These are phyloP conservation scores for Dasyurus viverrinus DNA, from an alignment of 2,113 vertebrate species.

Conservation along the genomic window DNA sequence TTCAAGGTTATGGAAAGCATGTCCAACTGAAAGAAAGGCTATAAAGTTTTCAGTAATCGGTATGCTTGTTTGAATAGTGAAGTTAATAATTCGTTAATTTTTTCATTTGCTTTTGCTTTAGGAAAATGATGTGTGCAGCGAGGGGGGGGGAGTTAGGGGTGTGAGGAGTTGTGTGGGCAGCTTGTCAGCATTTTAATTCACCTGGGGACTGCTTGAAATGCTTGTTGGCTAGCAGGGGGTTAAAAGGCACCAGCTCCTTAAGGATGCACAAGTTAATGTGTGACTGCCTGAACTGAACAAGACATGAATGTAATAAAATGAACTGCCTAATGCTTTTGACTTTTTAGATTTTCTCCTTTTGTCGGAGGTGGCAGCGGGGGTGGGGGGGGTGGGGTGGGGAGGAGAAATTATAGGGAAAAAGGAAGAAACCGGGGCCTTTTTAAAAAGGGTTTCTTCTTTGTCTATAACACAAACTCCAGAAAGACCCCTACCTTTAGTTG, in stretches of 20 bases:
- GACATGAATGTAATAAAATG: background rate
- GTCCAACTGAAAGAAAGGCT: conserved; percentile 23
- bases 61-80: conserved; percentile 45
- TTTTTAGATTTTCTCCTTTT: conserved; percentile 6
- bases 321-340: conserved; percentile 47
- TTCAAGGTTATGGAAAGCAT: conserved; percentile 33
- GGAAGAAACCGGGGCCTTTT: conserved; percentile 12
- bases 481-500: background rate
- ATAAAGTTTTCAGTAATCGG: conserved; percentile 20
- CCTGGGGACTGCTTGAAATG: conserved; percentile 5
- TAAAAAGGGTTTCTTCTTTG: background rate
- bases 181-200: background rate
- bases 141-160: no score
- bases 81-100: conserved; percentile 72
- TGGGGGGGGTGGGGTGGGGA: no score
- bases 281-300: background rate
- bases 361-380: background rate
- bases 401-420: background rate
- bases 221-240: background rate
- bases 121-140: background rate
- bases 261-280: conserved; percentile 6
- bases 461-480: background rate
- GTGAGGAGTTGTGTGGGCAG: background rate
- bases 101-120: conserved; percentile 57
- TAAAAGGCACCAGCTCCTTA: conserved; percentile 47